These are phyloP conservation scores for Dromiciops gliroides DNA, from an alignment of 2,113 vertebrate species.

Conservation along the genomic window DNA sequence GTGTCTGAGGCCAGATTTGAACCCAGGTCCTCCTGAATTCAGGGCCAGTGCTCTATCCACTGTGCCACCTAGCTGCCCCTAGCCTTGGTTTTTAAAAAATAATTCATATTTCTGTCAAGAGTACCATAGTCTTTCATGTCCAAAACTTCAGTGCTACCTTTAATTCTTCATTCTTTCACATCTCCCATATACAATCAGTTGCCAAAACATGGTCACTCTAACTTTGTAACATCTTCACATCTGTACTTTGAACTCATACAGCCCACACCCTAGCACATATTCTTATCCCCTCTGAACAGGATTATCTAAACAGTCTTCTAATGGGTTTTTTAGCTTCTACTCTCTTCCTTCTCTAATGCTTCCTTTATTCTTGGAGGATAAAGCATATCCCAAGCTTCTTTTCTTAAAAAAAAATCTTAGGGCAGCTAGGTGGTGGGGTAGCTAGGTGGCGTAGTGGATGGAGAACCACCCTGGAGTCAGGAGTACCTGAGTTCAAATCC, in stretches of 20 bases:
- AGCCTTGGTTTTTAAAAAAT: too few species aligned
- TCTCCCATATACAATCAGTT: neutral
- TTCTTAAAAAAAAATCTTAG: too few species aligned
- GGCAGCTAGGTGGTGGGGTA: too few species aligned
- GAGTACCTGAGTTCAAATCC: too few species aligned
- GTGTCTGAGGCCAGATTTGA: too few species aligned
- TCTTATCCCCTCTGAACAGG: neutral
- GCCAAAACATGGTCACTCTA: neutral
- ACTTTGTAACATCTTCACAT: neutral
- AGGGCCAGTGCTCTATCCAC: too few species aligned
- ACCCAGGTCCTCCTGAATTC: too few species aligned
- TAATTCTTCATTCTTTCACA: neutral
- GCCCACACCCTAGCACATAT: neutral
- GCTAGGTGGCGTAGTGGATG: too few species aligned
- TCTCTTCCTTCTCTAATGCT: neutral
- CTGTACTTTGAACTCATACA: neutral
- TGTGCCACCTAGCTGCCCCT: too few species aligned
- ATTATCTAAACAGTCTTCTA: neutral
- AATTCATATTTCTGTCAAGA: neutral
- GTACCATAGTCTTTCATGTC: neutral
- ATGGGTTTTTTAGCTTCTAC: neutral
- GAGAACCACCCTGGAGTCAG: too few species aligned
- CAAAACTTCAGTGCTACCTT: too few species aligned
- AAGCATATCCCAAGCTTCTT: neutral
- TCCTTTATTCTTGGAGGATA: neutral